Evolutionary conservation across 1,140 invertebrate species (phyloP).

Genomic region (Ylistrum balloti): DNA sequence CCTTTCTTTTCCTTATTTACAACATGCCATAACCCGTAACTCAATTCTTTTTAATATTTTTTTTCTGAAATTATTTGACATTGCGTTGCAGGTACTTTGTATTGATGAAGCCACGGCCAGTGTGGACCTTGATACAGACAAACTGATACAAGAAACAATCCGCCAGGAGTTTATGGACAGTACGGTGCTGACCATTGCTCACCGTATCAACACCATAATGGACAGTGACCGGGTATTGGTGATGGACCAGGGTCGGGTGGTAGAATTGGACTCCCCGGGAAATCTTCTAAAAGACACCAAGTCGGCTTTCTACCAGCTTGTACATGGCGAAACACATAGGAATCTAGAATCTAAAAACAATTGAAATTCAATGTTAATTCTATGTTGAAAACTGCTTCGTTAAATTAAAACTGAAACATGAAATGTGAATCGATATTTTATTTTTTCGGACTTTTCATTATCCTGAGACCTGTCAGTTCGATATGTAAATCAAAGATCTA

Average conservation of each 20-base stretch:
- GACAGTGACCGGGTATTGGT: conserved; percentile 91
- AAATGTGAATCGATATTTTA: too few relatives aligned
- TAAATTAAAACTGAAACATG: too few relatives aligned
- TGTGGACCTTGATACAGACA: conserved; percentile 93
- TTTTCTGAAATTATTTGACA: background rate
- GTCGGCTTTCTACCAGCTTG: conserved; percentile 74
- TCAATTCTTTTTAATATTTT: too few relatives aligned
- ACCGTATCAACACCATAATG: conserved; percentile 87
- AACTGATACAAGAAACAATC: conserved; percentile 87
- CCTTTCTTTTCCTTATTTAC: too few relatives aligned
- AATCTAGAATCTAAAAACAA: too few relatives aligned
- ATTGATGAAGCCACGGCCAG: conserved; percentile 88
- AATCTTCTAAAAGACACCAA: conserved; percentile 85
- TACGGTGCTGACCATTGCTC: conserved; percentile 91
- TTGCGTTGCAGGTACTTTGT: conserved; percentile 70
- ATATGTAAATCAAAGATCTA: too few relatives aligned
- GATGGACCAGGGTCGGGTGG: conserved; percentile 88
- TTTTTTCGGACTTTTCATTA: too few relatives aligned
- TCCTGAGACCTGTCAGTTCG: too few relatives aligned
- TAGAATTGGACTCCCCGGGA: conserved; percentile 89
- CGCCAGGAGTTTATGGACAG: conserved; percentile 85
- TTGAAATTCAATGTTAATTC: too few relatives aligned
- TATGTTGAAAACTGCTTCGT: too few relatives aligned
- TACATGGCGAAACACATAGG: conserved; percentile 60
- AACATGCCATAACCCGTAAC: too few relatives aligned